phyloP scores from a whole-genome alignment of 2,888 invertebrate genomes.

The Diplazon laetatorius region DNA sequence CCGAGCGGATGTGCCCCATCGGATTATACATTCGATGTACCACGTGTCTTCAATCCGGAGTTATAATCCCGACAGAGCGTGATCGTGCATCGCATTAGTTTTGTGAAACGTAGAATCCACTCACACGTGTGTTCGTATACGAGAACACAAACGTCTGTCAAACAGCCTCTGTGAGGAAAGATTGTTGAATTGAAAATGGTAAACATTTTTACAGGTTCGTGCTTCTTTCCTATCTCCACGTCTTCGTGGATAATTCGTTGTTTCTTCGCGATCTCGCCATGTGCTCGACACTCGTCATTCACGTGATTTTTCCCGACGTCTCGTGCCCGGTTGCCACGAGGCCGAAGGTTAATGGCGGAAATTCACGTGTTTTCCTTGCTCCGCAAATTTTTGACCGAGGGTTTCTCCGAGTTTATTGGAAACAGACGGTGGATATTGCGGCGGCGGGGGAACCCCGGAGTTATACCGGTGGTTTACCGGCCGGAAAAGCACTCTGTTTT shows the following conservation, averaged over 20 bases:
- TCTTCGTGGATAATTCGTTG: conserved; percentile 22
- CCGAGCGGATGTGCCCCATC: conserved; percentile 21
- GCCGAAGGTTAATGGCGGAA: conserved; percentile 37
- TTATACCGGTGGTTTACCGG: conserved; percentile 16
- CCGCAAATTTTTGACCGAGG: neutral
- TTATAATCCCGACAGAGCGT: conserved; percentile 46
- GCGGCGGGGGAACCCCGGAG: conserved; percentile 24
- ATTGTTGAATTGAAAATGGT: neutral
- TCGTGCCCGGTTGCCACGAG: neutral
- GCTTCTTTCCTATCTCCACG: conserved; percentile 34
- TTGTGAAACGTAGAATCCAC: conserved; percentile 8
- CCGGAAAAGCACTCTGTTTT: neutral
- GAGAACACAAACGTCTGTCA: conserved; percentile 6
- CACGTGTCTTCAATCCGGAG: conserved; percentile 11
- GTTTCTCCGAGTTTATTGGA: conserved; percentile 12
- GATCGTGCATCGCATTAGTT: conserved; percentile 37
- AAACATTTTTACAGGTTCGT: conserved; percentile 58
- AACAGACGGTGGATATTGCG: conserved; percentile 5
- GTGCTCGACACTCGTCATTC: conserved; percentile 44
- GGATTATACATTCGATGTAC: neutral
- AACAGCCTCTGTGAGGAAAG: conserved; percentile 4
- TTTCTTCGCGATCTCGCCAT: conserved; percentile 42
- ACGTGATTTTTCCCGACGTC: conserved; percentile 2
- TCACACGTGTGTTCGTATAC: conserved; percentile 39
- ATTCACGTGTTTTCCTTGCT: conserved; percentile 38